A percentile compares a stretch with the other conserved stretches of the same genome.
Conservation (phyloP, 2,888 invertebrate species). For the Lasioglossum morio region DNA sequence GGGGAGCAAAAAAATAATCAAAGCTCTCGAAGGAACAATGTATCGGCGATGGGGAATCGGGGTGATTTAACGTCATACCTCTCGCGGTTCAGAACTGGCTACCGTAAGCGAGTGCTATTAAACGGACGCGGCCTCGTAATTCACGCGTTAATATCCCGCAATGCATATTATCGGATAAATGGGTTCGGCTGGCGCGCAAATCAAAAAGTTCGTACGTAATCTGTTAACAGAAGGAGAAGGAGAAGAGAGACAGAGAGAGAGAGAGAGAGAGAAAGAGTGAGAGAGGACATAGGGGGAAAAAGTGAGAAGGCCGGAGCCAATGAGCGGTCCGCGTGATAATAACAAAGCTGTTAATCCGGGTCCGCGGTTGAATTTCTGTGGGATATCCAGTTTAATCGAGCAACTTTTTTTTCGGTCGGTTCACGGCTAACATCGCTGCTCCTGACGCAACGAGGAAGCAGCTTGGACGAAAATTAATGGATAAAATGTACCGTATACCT, state of each 20-base stretch:
- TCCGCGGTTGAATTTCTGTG: constrained; percentile 35
- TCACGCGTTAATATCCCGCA: constrained; percentile 42
- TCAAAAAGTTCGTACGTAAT: constrained; percentile 52
- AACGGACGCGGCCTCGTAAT: constrained; percentile 48
- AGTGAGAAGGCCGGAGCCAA: constrained; percentile 24
- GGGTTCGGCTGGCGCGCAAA: constrained; percentile 32
- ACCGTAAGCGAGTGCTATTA: constrained; percentile 24
- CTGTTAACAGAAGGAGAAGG: constrained; percentile 35
- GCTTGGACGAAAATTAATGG: constrained; percentile 75
- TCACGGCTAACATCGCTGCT: constrained; percentile 68
- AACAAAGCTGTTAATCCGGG: constrained; percentile 60
- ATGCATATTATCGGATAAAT: constrained; percentile 56
- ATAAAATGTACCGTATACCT: constrained; percentile 59
- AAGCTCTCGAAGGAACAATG: constrained; percentile 14
- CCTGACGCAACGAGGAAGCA: constrained; percentile 68
- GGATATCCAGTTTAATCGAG: constrained; percentile 70
- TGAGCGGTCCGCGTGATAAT: constrained; percentile 48
- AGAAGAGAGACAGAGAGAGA: background rate
- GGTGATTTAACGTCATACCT: constrained; percentile 33
- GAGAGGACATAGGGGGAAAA: background rate
- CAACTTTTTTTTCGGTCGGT: constrained; percentile 57
- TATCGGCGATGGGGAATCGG: constrained; percentile 18
- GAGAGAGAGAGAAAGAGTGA: too few species aligned
- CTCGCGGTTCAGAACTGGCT: constrained; percentile 25
- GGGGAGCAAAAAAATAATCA: constrained; percentile 3